Evolutionary conservation across 1,140 invertebrate genomes (phyloP), one percentile per base, ranked within the genome.

Genomic region (Drosophila neocordata): DNA sequence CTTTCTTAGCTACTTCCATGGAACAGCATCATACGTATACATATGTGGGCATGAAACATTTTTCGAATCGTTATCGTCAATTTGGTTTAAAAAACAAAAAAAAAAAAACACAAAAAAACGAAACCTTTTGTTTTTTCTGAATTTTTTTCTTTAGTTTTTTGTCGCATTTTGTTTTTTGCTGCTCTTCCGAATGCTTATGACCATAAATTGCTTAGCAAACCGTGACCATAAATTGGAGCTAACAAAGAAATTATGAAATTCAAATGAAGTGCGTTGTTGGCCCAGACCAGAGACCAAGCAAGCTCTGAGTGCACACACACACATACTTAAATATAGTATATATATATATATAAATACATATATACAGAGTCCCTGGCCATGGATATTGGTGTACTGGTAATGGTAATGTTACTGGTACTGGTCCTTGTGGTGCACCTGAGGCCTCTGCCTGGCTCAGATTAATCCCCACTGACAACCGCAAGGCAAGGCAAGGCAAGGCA

Each of bases 161-260:
- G 66, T 79, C 72, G 72, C 72, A 44, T 55, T 52, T 62, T 55
- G 38, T 38, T 37, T 52, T 56, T 69, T 38, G 72, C 44, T 53
- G 62, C 81, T 72, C 56, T 68, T 78, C 62, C 77, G 63, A 34
- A 82, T 75, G 75, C 84, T 88, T 88, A 88, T 88, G 84, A 88
- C 83, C 83, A 88, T 88, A 88, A 88, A 88, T 88, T 88, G 83
- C 73, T 79, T 73, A 88, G 76, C 84, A 77, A 88, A 88, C 83
- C 83, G 83, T 88, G 83, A 88, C 83, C 83, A 88, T 88, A 88
- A 88, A 88, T 88, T 88, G 83, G 83, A 88, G 83, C 83, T 88
- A 88, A 88, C 83, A 88, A 88, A 88, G 83, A 88, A 88, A 88
- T 88, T 88, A 88, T 88, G 83, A 88, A 88, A 88, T 88, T 88